Base-by-base conservation (phyloP, 2,113 vertebrate genomes). In the Rana temporaria region DNA sequence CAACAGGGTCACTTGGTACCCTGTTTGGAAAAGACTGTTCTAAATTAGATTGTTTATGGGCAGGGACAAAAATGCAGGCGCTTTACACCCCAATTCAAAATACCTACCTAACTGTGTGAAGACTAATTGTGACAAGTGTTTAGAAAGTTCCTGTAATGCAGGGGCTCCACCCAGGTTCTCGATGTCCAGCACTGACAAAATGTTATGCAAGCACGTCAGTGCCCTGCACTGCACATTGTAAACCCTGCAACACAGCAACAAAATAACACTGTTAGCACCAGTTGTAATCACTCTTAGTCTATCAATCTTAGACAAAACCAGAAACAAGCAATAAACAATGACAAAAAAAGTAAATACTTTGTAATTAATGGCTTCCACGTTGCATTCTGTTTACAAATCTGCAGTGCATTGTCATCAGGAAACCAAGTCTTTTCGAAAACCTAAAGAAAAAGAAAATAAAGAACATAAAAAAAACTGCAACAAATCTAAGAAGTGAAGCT, bases 361-460 rank as follows among this genome's bases (percentile, higher is more conserved):
- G 91, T 96, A 78, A 95, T 92, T 86, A 99, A 90, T 64, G 93
- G 87, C 88, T 93, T 97, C 98, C 98, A 99, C 53, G 93, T 85
- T 0, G 93, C 85, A 86, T 85, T 91, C 70, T 89, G 88, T 32
- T 69, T 89, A 87, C 97, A 99, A 85, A 95, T 52, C n/a, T 96
- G 92, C 72, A 96, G 65, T 14, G 96, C 95, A 84, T 85, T 86
- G 19, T 76, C 90, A 85, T 89, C 93, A 17, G 96, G 96, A 87
- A 96, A 97, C 80, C 93, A 89, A 0, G 96, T 98, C 92, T 97
- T 99, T 91, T 95, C 96, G 77, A 99, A 92, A 85, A 99, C 94
- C 98, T 99, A 84, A 64, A 72, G 72, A 52, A 86, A 85, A 88
- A 62, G 6, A 87, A 84, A 74, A 85, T 70, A 75, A 60, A 16